Evolutionary conservation across 2,888 invertebrate species (phyloP).

Genomic region (Coleophora flavipennella): DNA sequence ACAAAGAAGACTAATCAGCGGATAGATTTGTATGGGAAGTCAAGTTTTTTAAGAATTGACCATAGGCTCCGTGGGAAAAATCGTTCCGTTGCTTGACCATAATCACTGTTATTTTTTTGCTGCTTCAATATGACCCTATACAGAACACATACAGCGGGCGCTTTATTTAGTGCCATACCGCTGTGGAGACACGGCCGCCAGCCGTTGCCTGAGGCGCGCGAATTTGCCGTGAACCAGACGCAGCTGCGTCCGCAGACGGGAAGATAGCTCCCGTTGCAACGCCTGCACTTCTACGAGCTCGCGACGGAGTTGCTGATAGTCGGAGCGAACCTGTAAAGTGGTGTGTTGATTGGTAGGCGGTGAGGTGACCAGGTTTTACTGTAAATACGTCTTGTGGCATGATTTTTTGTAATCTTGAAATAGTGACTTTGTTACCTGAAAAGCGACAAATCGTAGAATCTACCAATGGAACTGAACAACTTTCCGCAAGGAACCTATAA

Average conservation of each 20-base stretch:
- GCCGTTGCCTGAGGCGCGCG: slow-evolving; percentile 79
- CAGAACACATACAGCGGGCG: not conserved
- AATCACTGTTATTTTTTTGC: not conserved
- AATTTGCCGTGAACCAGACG: slow-evolving; percentile 82
- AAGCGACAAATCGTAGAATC: no score
- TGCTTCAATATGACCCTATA: not conserved
- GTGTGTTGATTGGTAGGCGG: no score
- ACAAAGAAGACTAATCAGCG: no score
- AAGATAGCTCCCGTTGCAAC: slow-evolving; percentile 83
- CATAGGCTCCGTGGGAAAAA: not conserved
- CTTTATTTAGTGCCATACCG: slow-evolving; percentile 20
- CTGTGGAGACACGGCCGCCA: slow-evolving; percentile 68
- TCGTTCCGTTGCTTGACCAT: no score
- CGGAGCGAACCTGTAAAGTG: slow-evolving; percentile 76
- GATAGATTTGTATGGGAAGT: no score
- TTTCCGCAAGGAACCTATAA: no score
- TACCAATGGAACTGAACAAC: no score
- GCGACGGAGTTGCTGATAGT: slow-evolving; percentile 84
- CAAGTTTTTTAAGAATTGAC: not conserved
- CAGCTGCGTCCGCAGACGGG: slow-evolving; percentile 81
- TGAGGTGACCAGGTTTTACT: no score
- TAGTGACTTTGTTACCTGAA: no score
- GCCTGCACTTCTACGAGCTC: slow-evolving; percentile 87
- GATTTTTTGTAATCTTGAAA: no score
- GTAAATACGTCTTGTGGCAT: no score